Base-by-base conservation (phyloP, 2,888 invertebrate genomes). In the Bedellia somnulentella region DNA sequence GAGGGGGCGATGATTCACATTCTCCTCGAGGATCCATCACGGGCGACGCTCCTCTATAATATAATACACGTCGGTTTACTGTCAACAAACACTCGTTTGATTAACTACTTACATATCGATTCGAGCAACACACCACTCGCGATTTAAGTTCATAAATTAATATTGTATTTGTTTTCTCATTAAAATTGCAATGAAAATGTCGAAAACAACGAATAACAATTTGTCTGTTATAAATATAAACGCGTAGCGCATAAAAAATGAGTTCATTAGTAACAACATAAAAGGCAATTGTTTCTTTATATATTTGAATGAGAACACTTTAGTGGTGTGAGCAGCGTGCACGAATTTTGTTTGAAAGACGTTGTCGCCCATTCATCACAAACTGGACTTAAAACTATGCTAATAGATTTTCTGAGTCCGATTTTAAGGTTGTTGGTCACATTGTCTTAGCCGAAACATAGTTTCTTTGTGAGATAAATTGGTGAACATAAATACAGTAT, bases 401-500 rank as follows among this genome's bases (percentile, higher is more conserved):
- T 55, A 58, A 63, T 59, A 49, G 56, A 48, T 59, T 60, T 63
- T 67, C 63, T 60, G 57, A 60, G 53, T 53, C 48, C 50, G 45
- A 67, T 58, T 68, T 63, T 58, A 59, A 59, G 57, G 57, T 46
- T 57, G 50, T 54, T 45, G 35, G 39, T 32, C 37, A 41, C 49
- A 45, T 64, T 63, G 61, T 59, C 39, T 29, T 43, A 56, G 44
- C 62, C 66, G 64, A 62, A 63, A 67, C 71, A 67, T 64, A 54
- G 57, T 39, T 35, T 47, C 64, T 59, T 75, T 75, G 73, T 75
- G 49, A 66, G 66, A 73, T 58, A 68, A 71, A 75, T 73, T 40
- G 60, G 47, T 55, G 64, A 67, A 67, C 75, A 75, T 75, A 75
- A 75, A 75, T 75, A 75, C 59, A 45, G 44, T 54, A 66, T 75